Evolutionary conservation across 2,888 invertebrate genomes (phyloP), one percentile per base, ranked within the genome.

Genomic region (Oligia fasciuncula): DNA sequence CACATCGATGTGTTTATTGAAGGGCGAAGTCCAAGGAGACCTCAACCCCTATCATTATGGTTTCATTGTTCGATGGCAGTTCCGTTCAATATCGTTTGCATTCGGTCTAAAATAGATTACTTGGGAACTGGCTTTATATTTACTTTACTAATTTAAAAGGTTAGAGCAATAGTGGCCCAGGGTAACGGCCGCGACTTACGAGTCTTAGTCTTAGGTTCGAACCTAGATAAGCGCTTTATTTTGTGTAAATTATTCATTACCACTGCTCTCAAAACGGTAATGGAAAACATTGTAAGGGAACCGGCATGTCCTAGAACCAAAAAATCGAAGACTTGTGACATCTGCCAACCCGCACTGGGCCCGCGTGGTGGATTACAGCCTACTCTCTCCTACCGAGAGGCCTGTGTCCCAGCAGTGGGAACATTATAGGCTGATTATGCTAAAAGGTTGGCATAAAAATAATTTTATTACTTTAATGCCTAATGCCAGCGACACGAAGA

Each of bases 11-110:
- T 77, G 71, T 85, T 74, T 81, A 87, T 76, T 63, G 79, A 85
- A 86, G 85, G 89, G 77, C 79, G 74, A 72, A 79, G 83, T 85
- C 70, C 88, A 84, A 87, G 88, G 85, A 57, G 74, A 69, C 60
- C 49, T 6, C 76, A 49, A 63, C 81, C 69, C 81, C 57, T n/a
- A 65, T 54, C 54, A 17, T 75, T 63, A 73, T 46, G 65, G 57
- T 76, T 75, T 70, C 69, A 67, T 57, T 72, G 11, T 51, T 78
- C 75, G 14, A 62, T 62, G 71, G n/a, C 46, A 68, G 71, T 76
- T 51, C 63, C 51, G 11, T 65, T 80, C 14, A 73, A 51, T 63
- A 62, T 73, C 51, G 63, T 79, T 60, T 57, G 62, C 57, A 62
- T 29, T 63, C 19, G 2, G 23, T 69, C 51, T 78, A 73, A 23